These are phyloP conservation scores for Drosophila rhopaloa DNA, from an alignment of 1,140 invertebrate genomes.

Conservation along the genomic window DNA sequence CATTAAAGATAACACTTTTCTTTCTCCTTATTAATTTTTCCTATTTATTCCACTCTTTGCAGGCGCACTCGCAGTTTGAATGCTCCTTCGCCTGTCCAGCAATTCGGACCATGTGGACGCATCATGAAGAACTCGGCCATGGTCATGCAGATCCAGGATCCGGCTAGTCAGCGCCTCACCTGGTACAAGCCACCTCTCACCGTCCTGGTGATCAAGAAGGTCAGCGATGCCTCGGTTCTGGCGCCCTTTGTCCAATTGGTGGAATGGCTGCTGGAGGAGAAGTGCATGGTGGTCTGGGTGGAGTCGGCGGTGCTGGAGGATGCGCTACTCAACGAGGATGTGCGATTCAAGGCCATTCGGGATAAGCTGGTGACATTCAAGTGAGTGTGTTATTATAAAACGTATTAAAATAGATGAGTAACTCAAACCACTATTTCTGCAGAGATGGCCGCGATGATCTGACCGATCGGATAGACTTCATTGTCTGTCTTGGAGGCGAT, in stretches of 20 bases:
- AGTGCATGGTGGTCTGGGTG: slow-evolving; percentile 97
- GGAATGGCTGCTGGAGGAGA: slow-evolving; percentile 97
- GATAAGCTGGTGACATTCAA: slow-evolving; percentile 95
- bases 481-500: slow-evolving; percentile 97
- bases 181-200: slow-evolving; percentile 98
- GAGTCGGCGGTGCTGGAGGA: slow-evolving; percentile 96
- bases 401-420: not conserved
- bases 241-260: slow-evolving; percentile 97
- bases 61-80: slow-evolving; percentile 96
- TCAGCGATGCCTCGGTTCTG: slow-evolving; percentile 94
- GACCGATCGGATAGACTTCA: slow-evolving; percentile 98
- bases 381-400: slow-evolving; percentile 48
- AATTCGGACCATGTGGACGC: slow-evolving; percentile 97
- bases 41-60: slow-evolving; percentile 74
- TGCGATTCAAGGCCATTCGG: slow-evolving; percentile 89
- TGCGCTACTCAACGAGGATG: slow-evolving; percentile 89
- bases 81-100: slow-evolving; percentile 96
- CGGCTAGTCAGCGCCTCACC: slow-evolving; percentile 96
- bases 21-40: not conserved
- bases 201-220: slow-evolving; percentile 98
- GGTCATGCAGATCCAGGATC: slow-evolving; percentile 99
- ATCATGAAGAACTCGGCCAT: slow-evolving; percentile 98
- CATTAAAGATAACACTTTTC: not conserved
- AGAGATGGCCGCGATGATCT: slow-evolving; percentile 94
- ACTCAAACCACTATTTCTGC: not conserved